Evolutionary conservation across 53 echinoderm and acorn worm species (phyloP), one percentile per base, ranked within the genome.

Genomic region (Arbacia lixula): DNA sequence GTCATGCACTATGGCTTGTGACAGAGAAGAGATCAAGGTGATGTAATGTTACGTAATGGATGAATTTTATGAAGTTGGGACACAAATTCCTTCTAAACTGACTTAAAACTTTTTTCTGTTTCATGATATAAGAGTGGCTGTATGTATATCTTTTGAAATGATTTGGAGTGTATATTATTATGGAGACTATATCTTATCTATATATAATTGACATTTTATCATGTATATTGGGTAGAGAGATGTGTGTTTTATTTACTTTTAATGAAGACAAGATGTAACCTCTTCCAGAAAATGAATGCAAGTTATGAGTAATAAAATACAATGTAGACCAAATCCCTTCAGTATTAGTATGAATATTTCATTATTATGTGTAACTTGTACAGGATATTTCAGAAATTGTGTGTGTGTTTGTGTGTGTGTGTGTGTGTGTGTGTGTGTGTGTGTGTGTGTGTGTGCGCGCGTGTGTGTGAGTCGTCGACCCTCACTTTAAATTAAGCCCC

Each of bases 221-320:
- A 33, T 74, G 74, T 74, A 74, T 74, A 74, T 74, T 74, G 50
- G 74, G 74, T 74, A 74, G 74, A 52, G 74, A 74, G 46, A 71
- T 42, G 74, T 52, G 74, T 74, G 74, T 74, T 50, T 74, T 12
- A n/a, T n/a, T n/a, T n/a, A n/a, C n/a, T 74, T 52, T 52, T 51
- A 74, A 42, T 19, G 1, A 74, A 73, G 33, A 74, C 12, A 74
- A 30, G 20, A 32, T 74, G 74, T 74, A 77, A 57, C 56, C 77
- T 77, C 77, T 77, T 77, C 77, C 77, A 77, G 40, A 77, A 74
- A 74, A 43, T 52, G n/a, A n/a, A 77, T 77, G 77, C 77, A 77
- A 77, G 58, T 25, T 77, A 77, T 77, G 28, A 77, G 77, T 77
- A 77, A 77, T 77, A 77, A 76, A 77, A 74, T 37, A 69, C 9